A percentile compares a stretch with the other conserved stretches of the same genome.
phyloP scores from a whole-genome alignment of 2,797 vertebrate genomes.

The Rhinogobio ventralis region DNA sequence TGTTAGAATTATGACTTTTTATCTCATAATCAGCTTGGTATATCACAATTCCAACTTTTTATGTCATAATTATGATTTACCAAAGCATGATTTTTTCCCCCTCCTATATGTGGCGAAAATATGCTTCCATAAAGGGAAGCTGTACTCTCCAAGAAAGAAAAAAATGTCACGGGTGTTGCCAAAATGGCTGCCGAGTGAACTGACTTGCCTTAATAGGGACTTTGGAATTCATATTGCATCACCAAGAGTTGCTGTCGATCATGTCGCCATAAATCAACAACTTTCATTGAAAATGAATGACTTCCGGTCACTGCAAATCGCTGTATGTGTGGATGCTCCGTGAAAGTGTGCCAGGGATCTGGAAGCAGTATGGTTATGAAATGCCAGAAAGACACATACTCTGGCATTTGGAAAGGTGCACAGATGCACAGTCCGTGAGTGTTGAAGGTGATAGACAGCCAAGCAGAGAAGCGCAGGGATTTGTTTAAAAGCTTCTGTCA shows the following conservation, averaged over 20 bases:
- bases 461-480: constrained; percentile 35
- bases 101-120: background rate
- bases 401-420: constrained; percentile 43
- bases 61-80: background rate
- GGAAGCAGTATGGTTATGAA: constrained; percentile 37
- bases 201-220: constrained; percentile 19
- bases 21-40: background rate
- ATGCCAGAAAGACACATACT: constrained; percentile 49
- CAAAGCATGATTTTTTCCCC: background rate
- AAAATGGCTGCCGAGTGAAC: constrained; percentile 11
- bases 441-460: constrained; percentile 44
- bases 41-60: background rate
- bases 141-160: background rate
- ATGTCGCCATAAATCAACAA: constrained; percentile 31
- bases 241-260: constrained; percentile 32
- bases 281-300: constrained; percentile 29
- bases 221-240: constrained; percentile 29
- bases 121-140: background rate
- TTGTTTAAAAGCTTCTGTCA: constrained; percentile 49
- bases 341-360: constrained; percentile 41
- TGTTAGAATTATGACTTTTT: background rate
- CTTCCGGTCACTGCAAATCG: constrained; percentile 36
- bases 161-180: background rate
- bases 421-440: constrained; percentile 43
- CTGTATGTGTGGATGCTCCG: constrained; percentile 23